Base-by-base conservation (phyloP, 2,113 vertebrate species). In the Procavia capensis region DNA sequence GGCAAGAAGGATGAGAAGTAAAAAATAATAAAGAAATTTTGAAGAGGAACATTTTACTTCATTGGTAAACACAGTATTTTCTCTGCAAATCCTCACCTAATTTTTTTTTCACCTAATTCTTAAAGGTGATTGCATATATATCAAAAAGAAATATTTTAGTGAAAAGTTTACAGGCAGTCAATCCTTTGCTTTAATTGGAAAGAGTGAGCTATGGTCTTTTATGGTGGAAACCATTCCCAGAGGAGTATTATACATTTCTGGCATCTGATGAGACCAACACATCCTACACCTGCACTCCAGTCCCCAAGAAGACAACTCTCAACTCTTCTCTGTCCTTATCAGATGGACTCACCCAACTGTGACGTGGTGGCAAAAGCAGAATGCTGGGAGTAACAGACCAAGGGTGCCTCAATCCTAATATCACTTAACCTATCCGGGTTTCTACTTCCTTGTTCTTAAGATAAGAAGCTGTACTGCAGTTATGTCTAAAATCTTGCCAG, bases 61-160 rank as follows among this genome's bases (percentile, higher is more conserved):
- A 85, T 24, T 16, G 20, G 5, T 45, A 74, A 80, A 78, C 9
- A 41, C 0, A 70, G 10, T 36, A 78, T 61, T 86, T 36, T 80
- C 16, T 72, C 20, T 29, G 34, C 29, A n/a, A 57, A 27, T 29
- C 31, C n/a, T 85, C 1, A 39, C 39, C 47, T 29, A 75, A 10
- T 89, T 95, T 90, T 63, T 43, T n/a, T n/a, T n/a, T 85, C 1
- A 39, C 39, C 47, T 29, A 75, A 10, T 89, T 95, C 93, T 63
- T 43, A 78, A 90, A 93, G 90, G 36, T 92, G 70, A 76, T 25
- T 90, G 31, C 57, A 16, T 39, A 45, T 24, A 8, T 43, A 41
- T 63, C 82, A 75, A 39, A 85, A 85, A 75, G 74, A 54, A 59
- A 59, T 25, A 61, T 9, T 20, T 66, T 4, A 43, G 72, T 29